Evolutionary conservation across 1,140 invertebrate species (phyloP), one percentile per base, ranked within the genome.

Genomic region (Acromyrmex charruanus): DNA sequence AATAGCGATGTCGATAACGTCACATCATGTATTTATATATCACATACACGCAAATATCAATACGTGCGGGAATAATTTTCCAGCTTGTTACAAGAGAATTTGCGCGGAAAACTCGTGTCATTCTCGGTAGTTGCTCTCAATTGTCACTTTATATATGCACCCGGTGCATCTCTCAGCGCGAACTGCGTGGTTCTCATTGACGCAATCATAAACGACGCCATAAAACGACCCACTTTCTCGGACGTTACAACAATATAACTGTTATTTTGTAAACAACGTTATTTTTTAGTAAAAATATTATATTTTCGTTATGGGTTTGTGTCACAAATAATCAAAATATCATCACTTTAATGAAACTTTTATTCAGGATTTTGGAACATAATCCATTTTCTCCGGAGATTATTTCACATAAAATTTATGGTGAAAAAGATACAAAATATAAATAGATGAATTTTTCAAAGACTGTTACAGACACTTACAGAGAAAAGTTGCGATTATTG

Each of bases 131-230:
- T 69, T 58, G 63, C 18, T 82, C 39, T 28, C 3, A 53, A 25
- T 61, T 69, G 77, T 39, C 31, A 25, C 77, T 80, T 74, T 44
- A 44, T 44, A 44, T 9, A 12, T 44, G 9, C 10, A 61, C 25
- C 7, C 53, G 39, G 28, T 61, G n/a, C 35, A 25, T 72, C 35
- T 82, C 25, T n/a, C 63, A 31, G 21, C 21, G 31, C 14, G 25
- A 82, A 82, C 21, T 63, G 59, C n/a, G 58, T 75, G 55, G 61
- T 5, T 3, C 55, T 84, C n/a, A 35, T 84, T 75, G 55, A 61
- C 18, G 68, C 6, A 44, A 28, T 59, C 25, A 9, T 55, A 49
- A 82, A 74, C 9, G 55, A 61, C 18, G 68, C 10, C 25, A 10
- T 58, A 31, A 59, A 82, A 74, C 61, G 44, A 44, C 5, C 25